Evolutionary conservation across 2,797 vertebrate genomes (phyloP), one percentile per base, ranked within the genome.

Genomic region (Pelodytes ibericus): DNA sequence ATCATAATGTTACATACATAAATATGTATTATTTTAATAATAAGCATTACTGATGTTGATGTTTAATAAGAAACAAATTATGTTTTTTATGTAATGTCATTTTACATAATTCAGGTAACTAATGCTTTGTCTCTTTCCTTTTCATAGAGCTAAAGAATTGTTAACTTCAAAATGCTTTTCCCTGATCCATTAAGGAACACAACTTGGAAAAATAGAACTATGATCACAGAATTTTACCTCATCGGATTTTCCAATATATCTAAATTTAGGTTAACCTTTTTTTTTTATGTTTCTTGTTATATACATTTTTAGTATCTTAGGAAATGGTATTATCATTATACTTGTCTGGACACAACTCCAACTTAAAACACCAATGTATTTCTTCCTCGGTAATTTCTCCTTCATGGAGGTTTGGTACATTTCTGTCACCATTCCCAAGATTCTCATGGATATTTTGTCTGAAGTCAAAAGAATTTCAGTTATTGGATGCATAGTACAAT

Each of bases 321-420:
- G 57, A 41, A 72, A 72, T 15, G 26, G 49, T 47, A 1, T 72
- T 9, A 72, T 72, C 9, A 62, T 62, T 11, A 30, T 27, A 30
- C 20, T 72, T 13, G 53, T 62, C 36, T 47, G 58, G 25, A 44
- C 27, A 61, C 39, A 47, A 22, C 15, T 30, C 16, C 59, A 63
- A 25, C 22, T 72, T 0, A 20, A 72, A 30, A 72, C 41, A 2
- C 71, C 71, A 9, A 72, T 72, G 71, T 63, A 72, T 36, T 72
- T 53, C 61, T 72, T 72, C 29, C 30, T 72, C 13, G 16, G 60
- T 18, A 72, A 64, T 31, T 31, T 72, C 26, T 72, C 71, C 10
- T 63, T 72, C 16, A 1, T 72, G 7, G 71, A 63, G 15, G 63
- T 72, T 3, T 72, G 41, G 27, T 72, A 63, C 9, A 33, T 18